Evolutionary conservation across 2,797 vertebrate species (phyloP), one percentile per base, ranked within the genome.

Genomic region (Sebastes vulpes): DNA sequence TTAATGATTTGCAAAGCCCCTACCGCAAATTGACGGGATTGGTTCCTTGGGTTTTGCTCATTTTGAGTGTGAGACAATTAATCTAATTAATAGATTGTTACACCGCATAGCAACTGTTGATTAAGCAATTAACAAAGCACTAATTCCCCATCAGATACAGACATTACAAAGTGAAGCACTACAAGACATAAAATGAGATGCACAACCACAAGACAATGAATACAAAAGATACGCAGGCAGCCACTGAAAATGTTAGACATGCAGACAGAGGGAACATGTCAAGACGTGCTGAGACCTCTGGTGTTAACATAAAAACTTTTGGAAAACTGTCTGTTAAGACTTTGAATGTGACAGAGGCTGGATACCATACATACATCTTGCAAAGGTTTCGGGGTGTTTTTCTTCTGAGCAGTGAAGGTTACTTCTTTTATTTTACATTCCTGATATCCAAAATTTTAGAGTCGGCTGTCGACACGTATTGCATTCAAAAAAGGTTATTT

Each of bases 41-140:
- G 42, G 42, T 46, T 42, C 12, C 38, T 42, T 42, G 0, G 38
- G 38, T 16, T 46, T 46, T 23, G 25, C 20, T 65, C 1, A 10
- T 38, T 60, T 70, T 5, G 12, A 48, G 9, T 35, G 9, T 1
- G 18, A 26, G 9, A 58, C 56, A 75, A 63, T 79, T 46, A 35
- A 48, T 52, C 21, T 35, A 46, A 83, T 66, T 59, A 72, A 59
- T 57, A 50, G 32, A 46, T 70, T 57, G 53, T 69, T 63, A 70
- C 16, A 50, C 1, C 0, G 25, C 25, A 21, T 9, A 65, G 21
- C 20, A 23, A 68, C 42, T 52, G 32, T n/a, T 79, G 56, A 79
- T 82, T 35, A 68, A 59, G 29, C 38, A 46, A 70, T 73, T 77
- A 28, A 67, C 48, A 80, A 65, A 70, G 65, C 56, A 35, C 35